Conservation (phyloP, 2,113 vertebrate species). For the Loxodonta africana region DNA sequence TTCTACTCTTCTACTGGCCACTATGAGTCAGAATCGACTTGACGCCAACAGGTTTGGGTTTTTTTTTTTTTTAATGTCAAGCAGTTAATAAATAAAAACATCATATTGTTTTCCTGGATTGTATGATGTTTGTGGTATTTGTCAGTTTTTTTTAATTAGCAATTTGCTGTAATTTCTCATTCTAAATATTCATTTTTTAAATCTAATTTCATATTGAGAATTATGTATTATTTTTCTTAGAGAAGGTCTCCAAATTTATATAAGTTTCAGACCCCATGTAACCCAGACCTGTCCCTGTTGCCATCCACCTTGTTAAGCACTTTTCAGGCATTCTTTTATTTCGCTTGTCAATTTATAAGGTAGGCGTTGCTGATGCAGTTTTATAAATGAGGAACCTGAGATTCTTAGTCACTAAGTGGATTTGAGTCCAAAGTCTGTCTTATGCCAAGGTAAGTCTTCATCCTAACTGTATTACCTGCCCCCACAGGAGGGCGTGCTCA, state of each 20-base stretch:
- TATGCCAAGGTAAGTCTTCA: background rate
- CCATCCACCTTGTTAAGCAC: background rate
- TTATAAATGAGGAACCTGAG: background rate
- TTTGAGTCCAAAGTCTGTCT: background rate
- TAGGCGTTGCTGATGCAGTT: background rate
- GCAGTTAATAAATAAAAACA: background rate
- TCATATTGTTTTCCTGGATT: background rate
- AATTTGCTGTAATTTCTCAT: slow-evolving; percentile 10
- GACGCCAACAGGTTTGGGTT: no score
- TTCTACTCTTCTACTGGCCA: no score
- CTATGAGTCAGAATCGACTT: no score
- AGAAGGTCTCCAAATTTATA: background rate
- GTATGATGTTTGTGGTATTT: background rate
- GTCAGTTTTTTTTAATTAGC: background rate
- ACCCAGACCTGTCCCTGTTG: background rate
- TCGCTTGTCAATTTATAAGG: background rate
- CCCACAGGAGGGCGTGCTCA: background rate
- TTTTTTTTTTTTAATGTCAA: background rate
- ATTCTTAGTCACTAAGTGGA: background rate
- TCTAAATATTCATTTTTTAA: background rate
- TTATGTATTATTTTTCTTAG: background rate
- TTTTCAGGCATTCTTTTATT: background rate
- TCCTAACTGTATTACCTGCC: background rate
- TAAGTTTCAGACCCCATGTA: background rate
- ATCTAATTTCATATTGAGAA: background rate